Conservation (phyloP, 2,888 invertebrate species). For the Cheilosia vernalis region DNA sequence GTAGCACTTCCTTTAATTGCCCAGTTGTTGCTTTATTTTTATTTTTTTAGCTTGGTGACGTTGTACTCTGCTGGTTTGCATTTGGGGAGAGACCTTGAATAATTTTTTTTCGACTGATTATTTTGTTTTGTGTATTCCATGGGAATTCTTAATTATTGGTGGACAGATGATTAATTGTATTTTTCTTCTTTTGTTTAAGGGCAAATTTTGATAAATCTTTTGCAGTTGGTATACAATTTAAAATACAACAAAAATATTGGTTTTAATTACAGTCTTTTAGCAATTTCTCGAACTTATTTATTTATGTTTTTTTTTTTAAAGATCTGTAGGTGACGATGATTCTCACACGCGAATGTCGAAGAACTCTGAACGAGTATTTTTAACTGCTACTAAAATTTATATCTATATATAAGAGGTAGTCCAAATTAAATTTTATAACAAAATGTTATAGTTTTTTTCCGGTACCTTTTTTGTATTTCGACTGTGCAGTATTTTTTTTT, state of each 20-base stretch:
- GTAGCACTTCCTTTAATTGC: conserved; percentile 50
- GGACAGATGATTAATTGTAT: conserved; percentile 18
- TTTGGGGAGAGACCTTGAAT: conserved; percentile 55
- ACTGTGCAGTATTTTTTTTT: neutral
- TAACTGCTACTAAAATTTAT: too few species aligned
- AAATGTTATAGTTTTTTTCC: neutral
- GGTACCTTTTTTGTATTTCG: neutral
- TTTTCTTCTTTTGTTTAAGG: conserved; percentile 7
- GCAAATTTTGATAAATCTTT: conserved; percentile 11
- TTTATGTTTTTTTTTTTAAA: too few species aligned
- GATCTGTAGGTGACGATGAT: too few species aligned
- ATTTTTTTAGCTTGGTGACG: conserved; percentile 18
- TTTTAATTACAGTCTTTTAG: neutral
- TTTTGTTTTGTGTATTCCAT: too few species aligned
- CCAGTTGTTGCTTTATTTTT: neutral
- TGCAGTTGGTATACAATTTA: neutral
- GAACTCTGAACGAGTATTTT: too few species aligned
- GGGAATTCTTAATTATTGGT: neutral
- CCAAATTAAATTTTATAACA: neutral
- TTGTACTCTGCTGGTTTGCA: conserved; percentile 31
- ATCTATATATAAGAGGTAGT: too few species aligned
- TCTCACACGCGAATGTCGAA: too few species aligned
- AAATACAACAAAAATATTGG: neutral
- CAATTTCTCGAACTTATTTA: neutral
- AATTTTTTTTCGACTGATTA: neutral